A percentile compares a stretch with the other conserved stretches of the same genome.
Evolutionary conservation across 1,140 invertebrate genomes (phyloP).

Genomic region (Grapholita molesta): DNA sequence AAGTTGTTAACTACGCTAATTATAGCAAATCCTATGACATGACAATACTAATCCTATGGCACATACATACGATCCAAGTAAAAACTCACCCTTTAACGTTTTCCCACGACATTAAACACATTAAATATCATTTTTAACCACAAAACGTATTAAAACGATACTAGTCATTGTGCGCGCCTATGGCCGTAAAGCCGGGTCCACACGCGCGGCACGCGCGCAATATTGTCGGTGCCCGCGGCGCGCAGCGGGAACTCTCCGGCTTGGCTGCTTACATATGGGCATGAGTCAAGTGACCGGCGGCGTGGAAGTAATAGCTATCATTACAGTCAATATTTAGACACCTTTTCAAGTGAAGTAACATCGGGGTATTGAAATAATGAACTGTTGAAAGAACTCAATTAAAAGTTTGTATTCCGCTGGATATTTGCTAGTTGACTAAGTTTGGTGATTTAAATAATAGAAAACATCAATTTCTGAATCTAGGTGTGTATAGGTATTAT

Average conservation of each 20-base stretch:
- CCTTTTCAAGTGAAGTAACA: background rate
- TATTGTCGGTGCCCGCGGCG: conserved; percentile 37
- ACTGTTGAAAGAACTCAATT: background rate
- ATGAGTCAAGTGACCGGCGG: conserved; percentile 10
- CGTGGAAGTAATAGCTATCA: background rate
- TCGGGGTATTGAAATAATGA: background rate
- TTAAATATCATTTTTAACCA: conserved; percentile 17
- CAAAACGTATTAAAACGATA: conserved; percentile 13
- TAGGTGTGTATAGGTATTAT: no score
- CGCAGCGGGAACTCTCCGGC: conserved; percentile 37
- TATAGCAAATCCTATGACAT: no score
- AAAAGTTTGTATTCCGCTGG: background rate
- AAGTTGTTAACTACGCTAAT: no score
- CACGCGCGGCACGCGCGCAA: conserved; percentile 29
- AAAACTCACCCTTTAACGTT: background rate
- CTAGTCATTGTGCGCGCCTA: background rate
- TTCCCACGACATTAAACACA: conserved; percentile 3
- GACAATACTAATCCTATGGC: no score
- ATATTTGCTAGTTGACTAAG: conserved; percentile 6
- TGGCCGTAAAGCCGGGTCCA: conserved; percentile 38
- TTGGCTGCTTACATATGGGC: background rate
- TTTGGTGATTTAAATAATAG: no score
- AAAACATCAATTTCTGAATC: no score
- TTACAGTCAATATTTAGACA: background rate
- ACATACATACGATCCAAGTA: no score